A percentile compares a stretch with the other conserved stretches of the same genome.
These are phyloP conservation scores for Gorsachius magnificus DNA, from an alignment of 2,797 vertebrate species.

Conservation along the genomic window DNA sequence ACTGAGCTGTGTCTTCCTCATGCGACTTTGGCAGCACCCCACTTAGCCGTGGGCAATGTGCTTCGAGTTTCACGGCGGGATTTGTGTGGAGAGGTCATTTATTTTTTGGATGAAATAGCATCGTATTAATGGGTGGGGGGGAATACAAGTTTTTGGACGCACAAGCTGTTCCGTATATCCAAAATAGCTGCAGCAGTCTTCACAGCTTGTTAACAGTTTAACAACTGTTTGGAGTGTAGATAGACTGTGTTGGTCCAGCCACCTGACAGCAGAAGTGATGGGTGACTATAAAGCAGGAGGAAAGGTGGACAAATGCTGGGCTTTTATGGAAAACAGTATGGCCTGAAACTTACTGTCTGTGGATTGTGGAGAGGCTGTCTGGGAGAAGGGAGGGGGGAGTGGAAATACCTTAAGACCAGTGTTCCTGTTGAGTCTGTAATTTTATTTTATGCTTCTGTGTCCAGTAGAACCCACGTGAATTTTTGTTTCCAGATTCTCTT, in stretches of 20 bases:
- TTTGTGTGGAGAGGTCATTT: not conserved
- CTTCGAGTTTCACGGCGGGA: not conserved
- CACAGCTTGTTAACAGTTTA: conserved; percentile 30
- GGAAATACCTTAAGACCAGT: not conserved
- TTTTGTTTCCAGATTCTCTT: not conserved
- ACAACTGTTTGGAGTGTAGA: not conserved
- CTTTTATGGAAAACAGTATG: not conserved
- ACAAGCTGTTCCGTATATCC: not conserved
- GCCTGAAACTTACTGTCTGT: not conserved
- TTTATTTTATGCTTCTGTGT: not conserved
- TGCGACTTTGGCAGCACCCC: not conserved
- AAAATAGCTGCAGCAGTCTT: conserved; percentile 28
- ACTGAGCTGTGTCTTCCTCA: not conserved
- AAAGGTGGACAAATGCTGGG: not conserved
- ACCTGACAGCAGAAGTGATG: not conserved
- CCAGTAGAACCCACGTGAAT: not conserved
- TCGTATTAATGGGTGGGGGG: not conserved
- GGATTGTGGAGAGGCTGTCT: not conserved
- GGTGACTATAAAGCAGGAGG: not conserved
- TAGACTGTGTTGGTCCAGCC: not conserved
- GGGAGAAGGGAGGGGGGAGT: not conserved
- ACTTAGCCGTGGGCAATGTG: not conserved
- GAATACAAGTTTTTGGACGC: not conserved
- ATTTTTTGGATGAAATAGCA: not conserved
- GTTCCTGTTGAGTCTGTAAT: not conserved